Conservation (phyloP, 2,113 vertebrate genomes). For the Ellobius talpinus region DNA sequence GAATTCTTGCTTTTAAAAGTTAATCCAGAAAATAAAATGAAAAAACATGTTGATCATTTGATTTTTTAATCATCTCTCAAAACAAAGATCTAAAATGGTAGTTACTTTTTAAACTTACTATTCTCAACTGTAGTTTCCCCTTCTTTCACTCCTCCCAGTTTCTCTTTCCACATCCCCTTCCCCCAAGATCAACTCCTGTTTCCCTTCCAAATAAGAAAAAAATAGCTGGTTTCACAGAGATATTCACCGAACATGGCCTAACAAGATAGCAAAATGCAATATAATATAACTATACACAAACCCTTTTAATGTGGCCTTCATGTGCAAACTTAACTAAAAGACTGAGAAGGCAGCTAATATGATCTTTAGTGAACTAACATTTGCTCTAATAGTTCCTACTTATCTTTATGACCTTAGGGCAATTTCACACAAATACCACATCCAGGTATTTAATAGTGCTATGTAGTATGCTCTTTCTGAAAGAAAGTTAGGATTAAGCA, state of each 20-base stretch:
- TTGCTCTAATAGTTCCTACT: not conserved
- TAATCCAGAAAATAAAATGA: not conserved
- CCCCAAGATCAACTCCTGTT: not conserved
- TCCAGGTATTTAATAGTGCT: not conserved
- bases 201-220: not conserved
- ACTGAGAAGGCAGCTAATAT: not conserved
- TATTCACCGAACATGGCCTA: not conserved
- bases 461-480: not conserved
- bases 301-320: not conserved
- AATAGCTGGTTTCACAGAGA: not conserved
- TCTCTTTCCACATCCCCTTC: accelerated
- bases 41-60: not conserved
- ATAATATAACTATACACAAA: not conserved
- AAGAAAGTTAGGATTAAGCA: not conserved
- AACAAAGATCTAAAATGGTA: not conserved
- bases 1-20: not conserved
- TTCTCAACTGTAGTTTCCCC: too few relatives aligned
- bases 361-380: not conserved
- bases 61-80: not conserved
- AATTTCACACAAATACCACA: not conserved
- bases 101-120: not conserved
- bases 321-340: not conserved
- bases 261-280: not conserved
- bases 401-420: not conserved
- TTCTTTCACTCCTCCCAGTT: too few relatives aligned